A percentile compares a stretch with the other conserved stretches of the same genome.
Conservation (phyloP, 2,888 invertebrate species). For the Trissolcus brochymenae region DNA sequence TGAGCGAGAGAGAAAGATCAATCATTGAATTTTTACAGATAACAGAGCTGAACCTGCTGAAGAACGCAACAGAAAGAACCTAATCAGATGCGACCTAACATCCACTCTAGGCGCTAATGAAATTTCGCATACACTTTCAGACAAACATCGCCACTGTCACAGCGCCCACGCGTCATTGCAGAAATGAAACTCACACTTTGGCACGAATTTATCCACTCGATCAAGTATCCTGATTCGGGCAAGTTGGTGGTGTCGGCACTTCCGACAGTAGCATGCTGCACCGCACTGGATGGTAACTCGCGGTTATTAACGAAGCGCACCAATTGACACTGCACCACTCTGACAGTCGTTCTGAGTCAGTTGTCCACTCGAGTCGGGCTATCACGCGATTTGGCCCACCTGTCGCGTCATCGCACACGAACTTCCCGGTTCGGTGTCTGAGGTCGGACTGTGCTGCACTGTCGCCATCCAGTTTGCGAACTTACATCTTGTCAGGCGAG, state of each 20-base stretch:
- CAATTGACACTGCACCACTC: slow-evolving; percentile 33
- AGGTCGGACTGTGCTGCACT: slow-evolving; percentile 76
- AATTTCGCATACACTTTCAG: no score
- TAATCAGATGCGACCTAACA: no score
- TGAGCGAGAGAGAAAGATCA: no score
- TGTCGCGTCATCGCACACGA: slow-evolving; percentile 59
- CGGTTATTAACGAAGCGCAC: slow-evolving; percentile 1
- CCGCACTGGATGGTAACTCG: slow-evolving; percentile 50
- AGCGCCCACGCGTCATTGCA: no score
- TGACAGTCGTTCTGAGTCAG: neutral
- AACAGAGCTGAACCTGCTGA: no score
- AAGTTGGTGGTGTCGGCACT: neutral
- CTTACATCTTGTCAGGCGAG: slow-evolving; percentile 76
- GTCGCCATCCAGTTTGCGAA: slow-evolving; percentile 72
- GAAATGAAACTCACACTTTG: slow-evolving; percentile 2
- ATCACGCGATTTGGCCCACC: slow-evolving; percentile 18
- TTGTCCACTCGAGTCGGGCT: neutral
- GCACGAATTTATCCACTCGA: slow-evolving; percentile 3
- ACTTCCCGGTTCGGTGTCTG: slow-evolving; percentile 76
- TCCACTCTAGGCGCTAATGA: no score
- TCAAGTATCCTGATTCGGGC: neutral
- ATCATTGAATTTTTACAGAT: no score
- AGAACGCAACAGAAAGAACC: no score
- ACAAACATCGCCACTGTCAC: no score
- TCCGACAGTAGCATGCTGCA: slow-evolving; percentile 25